phyloP scores from a whole-genome alignment of 2,888 invertebrate species.

The Mellilla xanthometata region DNA sequence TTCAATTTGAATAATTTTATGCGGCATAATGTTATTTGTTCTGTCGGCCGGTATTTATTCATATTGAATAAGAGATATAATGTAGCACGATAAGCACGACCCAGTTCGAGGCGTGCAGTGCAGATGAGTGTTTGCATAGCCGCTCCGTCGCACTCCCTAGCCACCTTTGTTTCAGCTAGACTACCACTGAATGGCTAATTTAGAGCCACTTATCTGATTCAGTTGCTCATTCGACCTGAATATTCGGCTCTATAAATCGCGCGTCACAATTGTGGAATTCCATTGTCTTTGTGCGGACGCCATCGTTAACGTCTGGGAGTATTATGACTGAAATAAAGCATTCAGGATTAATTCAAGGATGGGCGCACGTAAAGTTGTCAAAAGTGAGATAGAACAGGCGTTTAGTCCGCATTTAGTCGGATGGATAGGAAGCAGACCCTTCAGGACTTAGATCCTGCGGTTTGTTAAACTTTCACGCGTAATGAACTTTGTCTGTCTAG shows the following conservation, averaged over 20 bases:
- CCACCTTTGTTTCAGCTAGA: slow-evolving; percentile 67
- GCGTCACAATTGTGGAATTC: slow-evolving; percentile 59
- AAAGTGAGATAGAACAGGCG: slow-evolving; percentile 46
- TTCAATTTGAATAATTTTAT: slow-evolving; percentile 32
- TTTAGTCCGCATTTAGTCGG: slow-evolving; percentile 43
- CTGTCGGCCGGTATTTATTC: slow-evolving; percentile 40
- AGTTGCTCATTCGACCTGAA: slow-evolving; percentile 73
- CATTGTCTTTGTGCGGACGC: slow-evolving; percentile 54
- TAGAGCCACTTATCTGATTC: slow-evolving; percentile 71
- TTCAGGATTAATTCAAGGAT: slow-evolving; percentile 37
- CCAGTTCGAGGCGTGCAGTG: slow-evolving; percentile 53
- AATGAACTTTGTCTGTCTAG: slow-evolving; percentile 37
- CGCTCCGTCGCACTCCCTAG: slow-evolving; percentile 61
- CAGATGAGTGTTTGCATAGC: slow-evolving; percentile 65
- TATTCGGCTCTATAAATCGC: slow-evolving; percentile 68
- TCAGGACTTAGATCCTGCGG: slow-evolving; percentile 37
- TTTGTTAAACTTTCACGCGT: slow-evolving; percentile 46
- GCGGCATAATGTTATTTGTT: slow-evolving; percentile 31
- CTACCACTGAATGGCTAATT: slow-evolving; percentile 69
- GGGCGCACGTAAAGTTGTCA: slow-evolving; percentile 40
- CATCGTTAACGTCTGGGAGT: slow-evolving; percentile 37
- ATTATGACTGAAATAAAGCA: slow-evolving; percentile 43
- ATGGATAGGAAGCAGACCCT: slow-evolving; percentile 45
- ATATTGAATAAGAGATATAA: slow-evolving; percentile 59
- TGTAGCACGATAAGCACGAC: slow-evolving; percentile 61